Conservation (phyloP, 2,888 invertebrate species). For the Dasypogon diadema region DNA sequence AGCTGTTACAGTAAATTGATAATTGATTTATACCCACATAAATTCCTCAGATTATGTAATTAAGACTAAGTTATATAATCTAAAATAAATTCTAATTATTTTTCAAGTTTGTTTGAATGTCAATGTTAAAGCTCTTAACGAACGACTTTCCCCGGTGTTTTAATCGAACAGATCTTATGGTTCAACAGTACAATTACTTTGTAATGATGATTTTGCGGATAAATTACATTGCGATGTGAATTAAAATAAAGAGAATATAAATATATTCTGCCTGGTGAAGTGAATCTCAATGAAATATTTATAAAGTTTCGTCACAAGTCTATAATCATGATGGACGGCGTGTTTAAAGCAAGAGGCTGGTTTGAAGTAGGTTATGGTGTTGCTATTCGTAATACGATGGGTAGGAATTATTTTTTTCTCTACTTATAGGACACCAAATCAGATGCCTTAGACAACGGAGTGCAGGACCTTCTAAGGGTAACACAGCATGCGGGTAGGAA, state of each 20-base stretch:
- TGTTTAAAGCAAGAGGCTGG: constrained; percentile 66
- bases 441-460: constrained; percentile 63
- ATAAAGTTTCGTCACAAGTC: neutral
- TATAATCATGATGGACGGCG: constrained; percentile 58
- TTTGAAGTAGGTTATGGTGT: constrained; percentile 62
- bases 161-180: neutral
- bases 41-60: no score
- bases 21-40: no score
- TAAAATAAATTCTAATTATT: no score
- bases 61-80: no score
- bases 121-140: no score
- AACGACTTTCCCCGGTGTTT: neutral
- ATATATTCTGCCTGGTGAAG: neutral
- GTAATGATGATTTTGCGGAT: neutral
- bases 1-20: no score
- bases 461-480: constrained; percentile 72
- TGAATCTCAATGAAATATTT: constrained; percentile 5
- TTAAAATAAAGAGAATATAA: neutral
- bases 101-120: no score
- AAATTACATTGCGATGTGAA: neutral
- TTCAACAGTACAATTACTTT: no score
- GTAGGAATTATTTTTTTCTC: neutral
- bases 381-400: neutral
- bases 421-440: constrained; percentile 1
- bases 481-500: constrained; percentile 73